phyloP scores from a whole-genome alignment of 2,888 invertebrate species.

The Drosophila atripex region DNA sequence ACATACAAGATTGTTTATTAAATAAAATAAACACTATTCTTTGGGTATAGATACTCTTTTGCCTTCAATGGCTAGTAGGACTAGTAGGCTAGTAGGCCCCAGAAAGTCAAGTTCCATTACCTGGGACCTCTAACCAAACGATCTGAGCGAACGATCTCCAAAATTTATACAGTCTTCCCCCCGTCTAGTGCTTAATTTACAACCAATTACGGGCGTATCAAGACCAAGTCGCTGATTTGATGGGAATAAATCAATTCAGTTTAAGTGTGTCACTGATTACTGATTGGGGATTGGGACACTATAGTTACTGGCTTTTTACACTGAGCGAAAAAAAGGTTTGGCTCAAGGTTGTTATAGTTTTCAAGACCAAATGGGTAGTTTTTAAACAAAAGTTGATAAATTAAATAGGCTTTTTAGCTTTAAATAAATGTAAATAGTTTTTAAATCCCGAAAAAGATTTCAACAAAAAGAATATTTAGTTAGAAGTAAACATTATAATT shows the following conservation, averaged over 20 bases:
- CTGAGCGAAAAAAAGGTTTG: not conserved
- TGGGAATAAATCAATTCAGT: slow-evolving; percentile 79
- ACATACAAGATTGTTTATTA: no score
- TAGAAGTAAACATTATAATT: no score
- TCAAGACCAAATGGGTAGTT: no score
- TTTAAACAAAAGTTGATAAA: no score
- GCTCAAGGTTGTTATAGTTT: not conserved
- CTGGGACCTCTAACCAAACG: not conserved
- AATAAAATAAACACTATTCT: no score
- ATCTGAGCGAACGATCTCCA: slow-evolving; percentile 23
- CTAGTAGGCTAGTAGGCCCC: no score
- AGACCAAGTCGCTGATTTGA: slow-evolving; percentile 73
- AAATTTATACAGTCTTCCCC: slow-evolving; percentile 9
- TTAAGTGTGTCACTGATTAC: slow-evolving; percentile 76
- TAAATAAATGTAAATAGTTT: no score
- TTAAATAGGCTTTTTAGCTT: no score
- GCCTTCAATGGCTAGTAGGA: not conserved
- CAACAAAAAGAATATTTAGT: no score
- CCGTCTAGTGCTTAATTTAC: slow-evolving; percentile 68
- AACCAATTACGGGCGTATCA: slow-evolving; percentile 71
- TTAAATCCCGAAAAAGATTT: no score
- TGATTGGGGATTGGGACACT: slow-evolving; percentile 33
- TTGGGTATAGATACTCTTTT: no score
- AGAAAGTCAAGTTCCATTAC: slow-evolving; percentile 2
- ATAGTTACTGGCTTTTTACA: slow-evolving; percentile 1